phyloP scores from a whole-genome alignment of 2,888 invertebrate species.

The Ctenicera cuprea region DNA sequence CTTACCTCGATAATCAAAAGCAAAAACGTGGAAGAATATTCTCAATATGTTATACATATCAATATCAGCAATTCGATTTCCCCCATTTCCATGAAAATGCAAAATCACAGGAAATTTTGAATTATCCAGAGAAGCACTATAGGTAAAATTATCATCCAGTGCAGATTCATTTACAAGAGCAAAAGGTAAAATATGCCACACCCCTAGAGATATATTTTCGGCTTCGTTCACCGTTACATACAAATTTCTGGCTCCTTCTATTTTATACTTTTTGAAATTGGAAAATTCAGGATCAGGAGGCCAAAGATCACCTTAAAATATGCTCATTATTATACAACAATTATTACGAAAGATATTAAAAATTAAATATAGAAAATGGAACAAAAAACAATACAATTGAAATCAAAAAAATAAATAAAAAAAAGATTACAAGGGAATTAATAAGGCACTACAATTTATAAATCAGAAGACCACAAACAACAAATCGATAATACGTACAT shows the following conservation, averaged over 20 bases:
- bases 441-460: no score
- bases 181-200: constrained; percentile 87
- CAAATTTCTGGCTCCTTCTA: constrained; percentile 80
- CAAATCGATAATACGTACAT: constrained; percentile 77
- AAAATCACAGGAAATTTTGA: constrained; percentile 68
- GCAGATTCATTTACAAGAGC: constrained; percentile 75
- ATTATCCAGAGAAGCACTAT: constrained; percentile 74
- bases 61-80: constrained; percentile 69
- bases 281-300: constrained; percentile 53
- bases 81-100: constrained; percentile 70
- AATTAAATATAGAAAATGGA: background rate
- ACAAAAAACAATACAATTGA: no score
- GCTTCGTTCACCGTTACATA: constrained; percentile 74
- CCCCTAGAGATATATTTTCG: constrained; percentile 74
- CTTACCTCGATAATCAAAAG: constrained; percentile 70
- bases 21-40: constrained; percentile 69
- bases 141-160: constrained; percentile 72
- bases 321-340: background rate
- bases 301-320: constrained; percentile 59
- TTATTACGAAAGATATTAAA: background rate
- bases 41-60: constrained; percentile 85
- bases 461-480: background rate
- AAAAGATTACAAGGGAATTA: no score
- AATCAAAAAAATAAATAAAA: no score
- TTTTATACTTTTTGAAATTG: constrained; percentile 69